A percentile compares a stretch with the other conserved stretches of the same genome.
phyloP scores from a whole-genome alignment of 2,888 invertebrate species.

The Drosophila leonis region DNA sequence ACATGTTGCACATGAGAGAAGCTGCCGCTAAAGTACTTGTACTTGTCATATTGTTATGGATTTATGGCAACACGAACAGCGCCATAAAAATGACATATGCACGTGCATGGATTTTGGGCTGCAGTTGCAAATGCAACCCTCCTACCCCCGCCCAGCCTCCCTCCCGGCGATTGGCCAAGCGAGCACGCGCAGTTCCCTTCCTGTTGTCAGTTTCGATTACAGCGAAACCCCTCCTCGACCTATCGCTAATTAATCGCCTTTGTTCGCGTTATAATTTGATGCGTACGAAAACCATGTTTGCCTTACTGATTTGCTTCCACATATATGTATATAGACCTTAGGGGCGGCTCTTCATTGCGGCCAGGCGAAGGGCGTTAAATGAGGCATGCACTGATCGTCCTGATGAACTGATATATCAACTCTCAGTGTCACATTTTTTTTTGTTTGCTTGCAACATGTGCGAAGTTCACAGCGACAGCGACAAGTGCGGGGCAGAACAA shows the following conservation, averaged over 20 bases:
- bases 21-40: conserved; percentile 84
- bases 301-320: conserved; percentile 68
- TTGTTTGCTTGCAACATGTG: conserved; percentile 63
- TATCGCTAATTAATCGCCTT: conserved; percentile 75
- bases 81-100: conserved; percentile 82
- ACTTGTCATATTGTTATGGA: conserved; percentile 85
- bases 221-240: conserved; percentile 19
- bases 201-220: conserved; percentile 34
- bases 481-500: conserved; percentile 51
- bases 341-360: conserved; percentile 56
- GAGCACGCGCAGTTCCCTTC: conserved; percentile 72
- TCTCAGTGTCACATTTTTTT: conserved; percentile 14
- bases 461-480: conserved; percentile 52
- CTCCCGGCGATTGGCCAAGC: conserved; percentile 29
- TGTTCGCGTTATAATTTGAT: conserved; percentile 76
- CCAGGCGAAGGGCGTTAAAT: conserved; percentile 50
- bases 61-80: conserved; percentile 84
- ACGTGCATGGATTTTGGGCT: conserved; percentile 63
- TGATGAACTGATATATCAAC: conserved; percentile 49
- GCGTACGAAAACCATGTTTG: conserved; percentile 70
- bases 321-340: conserved; percentile 38
- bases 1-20: conserved; percentile 82
- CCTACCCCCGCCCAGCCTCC: conserved; percentile 9
- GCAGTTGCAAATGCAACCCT: conserved; percentile 54
- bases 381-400: conserved; percentile 56